Evolutionary conservation across 2,797 vertebrate genomes (phyloP).

Genomic region (Bradypus variegatus): DNA sequence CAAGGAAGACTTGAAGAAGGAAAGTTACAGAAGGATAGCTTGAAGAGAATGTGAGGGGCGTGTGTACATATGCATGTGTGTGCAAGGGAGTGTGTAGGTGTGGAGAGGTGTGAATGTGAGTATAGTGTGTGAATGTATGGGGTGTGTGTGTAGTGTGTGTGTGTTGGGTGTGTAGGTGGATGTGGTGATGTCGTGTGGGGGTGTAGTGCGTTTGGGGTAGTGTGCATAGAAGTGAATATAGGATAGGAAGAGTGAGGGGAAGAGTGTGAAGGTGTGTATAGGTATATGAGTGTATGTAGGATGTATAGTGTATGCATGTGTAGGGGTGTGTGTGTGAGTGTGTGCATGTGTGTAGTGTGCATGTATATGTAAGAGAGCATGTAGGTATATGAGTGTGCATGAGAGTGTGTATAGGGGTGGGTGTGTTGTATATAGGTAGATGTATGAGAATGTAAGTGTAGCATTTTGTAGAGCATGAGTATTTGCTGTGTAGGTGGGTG

Average conservation of each 20-base stretch:
- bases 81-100: not conserved
- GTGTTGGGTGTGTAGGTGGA: not conserved
- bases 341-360: not conserved
- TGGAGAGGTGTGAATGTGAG: not conserved
- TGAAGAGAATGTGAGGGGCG: not conserved
- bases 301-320: not conserved
- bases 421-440: not conserved
- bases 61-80: too few species aligned
- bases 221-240: too few species aligned
- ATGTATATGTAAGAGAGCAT: rapidly evolving
- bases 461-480: too few species aligned
- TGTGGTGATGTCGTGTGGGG: rapidly evolving
- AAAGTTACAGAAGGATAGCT: not conserved
- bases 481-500: too few species aligned
- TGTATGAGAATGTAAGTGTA: not conserved
- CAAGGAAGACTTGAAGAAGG: not conserved
- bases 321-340: not conserved
- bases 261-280: not conserved
- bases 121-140: not conserved
- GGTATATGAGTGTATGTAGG: not conserved
- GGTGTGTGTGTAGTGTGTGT: not conserved
- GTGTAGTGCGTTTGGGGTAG: not conserved
- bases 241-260: too few species aligned
- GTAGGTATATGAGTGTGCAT: not conserved
- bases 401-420: not conserved